phyloP scores from a whole-genome alignment of 2,113 vertebrate species.

The Datnioides undecimradiatus region DNA sequence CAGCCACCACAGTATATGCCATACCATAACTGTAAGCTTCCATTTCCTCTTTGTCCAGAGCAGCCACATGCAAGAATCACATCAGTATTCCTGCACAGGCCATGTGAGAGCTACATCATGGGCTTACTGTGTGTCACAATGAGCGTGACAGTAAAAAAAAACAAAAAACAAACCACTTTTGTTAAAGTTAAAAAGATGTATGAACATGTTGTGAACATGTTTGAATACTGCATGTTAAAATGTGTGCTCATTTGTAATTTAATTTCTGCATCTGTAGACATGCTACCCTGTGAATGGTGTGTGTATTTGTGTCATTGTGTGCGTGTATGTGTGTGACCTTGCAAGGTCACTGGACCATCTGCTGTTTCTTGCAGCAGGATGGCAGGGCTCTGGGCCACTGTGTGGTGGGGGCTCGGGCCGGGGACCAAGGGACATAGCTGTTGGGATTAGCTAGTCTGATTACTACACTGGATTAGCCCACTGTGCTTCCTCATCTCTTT shows the following conservation, averaged over 20 bases:
- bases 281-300: background rate
- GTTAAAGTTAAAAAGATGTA: background rate
- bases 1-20: background rate
- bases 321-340: slow-evolving; percentile 53
- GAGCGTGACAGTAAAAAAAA: background rate
- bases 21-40: background rate
- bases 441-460: slow-evolving; percentile 82
- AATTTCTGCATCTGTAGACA: background rate
- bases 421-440: slow-evolving; percentile 51
- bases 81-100: background rate
- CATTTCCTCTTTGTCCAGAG: slow-evolving; percentile 14
- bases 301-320: background rate
- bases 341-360: slow-evolving; percentile 74
- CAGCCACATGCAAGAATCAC: background rate
- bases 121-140: background rate
- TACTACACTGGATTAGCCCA: slow-evolving; percentile 76
- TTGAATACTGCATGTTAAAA: background rate
- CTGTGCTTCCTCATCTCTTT: slow-evolving; percentile 21
- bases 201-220: background rate
- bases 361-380: slow-evolving; percentile 63
- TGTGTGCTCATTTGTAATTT: background rate
- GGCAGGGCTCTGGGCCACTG: slow-evolving; percentile 40
- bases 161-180: background rate
- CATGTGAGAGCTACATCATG: background rate
- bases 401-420: slow-evolving; percentile 54